Evolutionary conservation across 2,888 invertebrate genomes (phyloP).

Genomic region (Myathropa florea): DNA sequence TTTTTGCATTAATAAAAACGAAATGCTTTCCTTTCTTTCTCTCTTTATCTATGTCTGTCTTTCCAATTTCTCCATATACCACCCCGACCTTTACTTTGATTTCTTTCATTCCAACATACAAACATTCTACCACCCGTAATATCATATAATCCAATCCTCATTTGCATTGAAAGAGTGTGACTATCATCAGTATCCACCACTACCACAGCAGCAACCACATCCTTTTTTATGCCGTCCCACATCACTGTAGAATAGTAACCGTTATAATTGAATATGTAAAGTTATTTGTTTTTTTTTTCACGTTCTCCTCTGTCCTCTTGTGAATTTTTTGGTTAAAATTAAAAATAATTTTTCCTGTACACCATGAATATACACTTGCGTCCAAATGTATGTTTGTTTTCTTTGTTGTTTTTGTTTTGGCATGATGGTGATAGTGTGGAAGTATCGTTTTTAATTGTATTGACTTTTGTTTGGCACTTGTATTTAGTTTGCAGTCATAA

Average conservation of each 20-base stretch:
- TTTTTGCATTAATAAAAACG: conserved; percentile 43
- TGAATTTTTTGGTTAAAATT: conserved; percentile 30
- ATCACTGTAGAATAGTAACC: conserved; percentile 31
- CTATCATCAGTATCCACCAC: conserved; percentile 47
- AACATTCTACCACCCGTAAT: neutral
- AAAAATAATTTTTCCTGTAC: conserved; percentile 1
- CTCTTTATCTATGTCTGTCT: conserved; percentile 4
- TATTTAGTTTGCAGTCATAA: conserved; percentile 40
- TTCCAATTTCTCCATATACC: conserved; percentile 22
- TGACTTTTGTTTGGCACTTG: conserved; percentile 39
- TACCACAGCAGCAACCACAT: conserved; percentile 40
- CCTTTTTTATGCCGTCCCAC: conserved; percentile 28
- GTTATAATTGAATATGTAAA: conserved; percentile 59
- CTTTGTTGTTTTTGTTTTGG: conserved; percentile 3
- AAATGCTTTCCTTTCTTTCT: conserved; percentile 61
- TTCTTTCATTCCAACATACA: neutral
- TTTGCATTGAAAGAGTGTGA: conserved; percentile 59
- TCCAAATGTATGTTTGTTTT: neutral
- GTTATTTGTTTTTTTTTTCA: conserved; percentile 47
- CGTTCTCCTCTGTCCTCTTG: conserved; percentile 33
- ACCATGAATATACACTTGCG: neutral
- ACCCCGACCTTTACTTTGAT: conserved; percentile 18
- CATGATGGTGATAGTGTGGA: conserved; percentile 55
- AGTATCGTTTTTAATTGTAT: conserved; percentile 37
- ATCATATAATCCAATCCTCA: neutral